phyloP scores from a whole-genome alignment of 2,888 invertebrate species.

The Petrolisthes cinctipes region DNA sequence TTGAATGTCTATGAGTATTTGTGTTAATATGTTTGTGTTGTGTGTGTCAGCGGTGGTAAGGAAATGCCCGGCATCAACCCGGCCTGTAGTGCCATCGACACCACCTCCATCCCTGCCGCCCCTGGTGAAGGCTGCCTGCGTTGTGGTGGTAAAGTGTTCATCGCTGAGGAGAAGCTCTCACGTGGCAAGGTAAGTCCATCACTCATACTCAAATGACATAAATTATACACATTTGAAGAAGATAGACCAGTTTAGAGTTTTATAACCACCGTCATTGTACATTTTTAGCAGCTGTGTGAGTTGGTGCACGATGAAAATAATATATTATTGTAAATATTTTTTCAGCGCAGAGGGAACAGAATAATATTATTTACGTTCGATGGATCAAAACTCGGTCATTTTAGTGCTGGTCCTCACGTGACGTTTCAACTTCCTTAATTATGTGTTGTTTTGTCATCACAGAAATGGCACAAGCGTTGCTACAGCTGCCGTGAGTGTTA shows the following conservation, averaged over 20 bases:
- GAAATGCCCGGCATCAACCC: conserved; percentile 43
- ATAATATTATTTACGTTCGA: conserved; percentile 74
- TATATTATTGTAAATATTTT: too few species aligned
- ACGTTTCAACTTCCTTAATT: not conserved
- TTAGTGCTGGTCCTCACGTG: conserved; percentile 71
- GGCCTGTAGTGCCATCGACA: conserved; percentile 75
- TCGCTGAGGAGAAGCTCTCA: conserved; percentile 95
- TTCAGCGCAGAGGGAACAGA: too few species aligned
- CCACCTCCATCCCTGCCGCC: conserved; percentile 88
- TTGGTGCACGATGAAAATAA: too few species aligned
- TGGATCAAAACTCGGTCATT: conserved; percentile 95
- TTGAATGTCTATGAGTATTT: too few species aligned
- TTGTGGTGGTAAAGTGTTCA: conserved; percentile 95
- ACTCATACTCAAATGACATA: too few species aligned
- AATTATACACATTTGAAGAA: too few species aligned
- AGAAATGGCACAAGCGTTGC: conserved; percentile 65
- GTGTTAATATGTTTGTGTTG: not conserved
- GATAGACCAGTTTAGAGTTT: too few species aligned
- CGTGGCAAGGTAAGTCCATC: conserved; percentile 77
- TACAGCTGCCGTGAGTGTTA: conserved; percentile 76
- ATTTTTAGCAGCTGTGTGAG: too few species aligned
- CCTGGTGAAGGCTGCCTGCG: conserved; percentile 90
- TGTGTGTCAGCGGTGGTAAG: conserved; percentile 50
- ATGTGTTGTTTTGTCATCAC: not conserved
- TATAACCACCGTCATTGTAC: too few species aligned